Percentiles rank a stretch among this genome's conserved stretches.
phyloP scores from a whole-genome alignment of 2,797 vertebrate genomes.

The Sebastes wilsoni region DNA sequence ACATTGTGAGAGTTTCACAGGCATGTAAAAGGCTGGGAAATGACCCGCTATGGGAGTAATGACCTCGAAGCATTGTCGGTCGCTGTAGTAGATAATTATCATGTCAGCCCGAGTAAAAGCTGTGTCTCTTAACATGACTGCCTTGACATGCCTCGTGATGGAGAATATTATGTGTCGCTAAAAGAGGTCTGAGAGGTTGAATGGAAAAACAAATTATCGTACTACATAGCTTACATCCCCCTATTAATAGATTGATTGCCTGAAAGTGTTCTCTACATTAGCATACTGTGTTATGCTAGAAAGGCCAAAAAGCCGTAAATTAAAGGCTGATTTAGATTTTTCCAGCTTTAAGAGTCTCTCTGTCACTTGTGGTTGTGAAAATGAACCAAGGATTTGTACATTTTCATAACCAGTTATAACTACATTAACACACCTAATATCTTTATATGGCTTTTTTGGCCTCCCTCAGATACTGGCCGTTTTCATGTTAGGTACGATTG shows the following conservation, averaged over 20 bases:
- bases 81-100: conserved; percentile 45
- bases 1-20: conserved; percentile 1
- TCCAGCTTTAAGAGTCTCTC: neutral
- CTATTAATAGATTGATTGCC: neutral
- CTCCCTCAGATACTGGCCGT: neutral
- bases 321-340: neutral
- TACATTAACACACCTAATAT: neutral
- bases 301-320: neutral
- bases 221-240: neutral
- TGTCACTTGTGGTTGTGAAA: neutral
- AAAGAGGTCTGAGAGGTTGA: neutral
- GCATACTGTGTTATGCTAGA: neutral
- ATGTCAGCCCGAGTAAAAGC: conserved; percentile 21
- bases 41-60: conserved; percentile 21
- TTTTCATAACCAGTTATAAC: neutral
- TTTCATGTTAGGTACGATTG: no score
- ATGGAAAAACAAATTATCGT: neutral
- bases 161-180: neutral
- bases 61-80: conserved; percentile 33
- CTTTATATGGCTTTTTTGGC: neutral
- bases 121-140: conserved; percentile 22
- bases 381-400: neutral
- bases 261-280: neutral
- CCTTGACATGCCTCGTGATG: neutral
- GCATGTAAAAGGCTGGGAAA: conserved; percentile 15